Base-by-base conservation (phyloP, 2,113 vertebrate species). In the Anhinga rufa region DNA sequence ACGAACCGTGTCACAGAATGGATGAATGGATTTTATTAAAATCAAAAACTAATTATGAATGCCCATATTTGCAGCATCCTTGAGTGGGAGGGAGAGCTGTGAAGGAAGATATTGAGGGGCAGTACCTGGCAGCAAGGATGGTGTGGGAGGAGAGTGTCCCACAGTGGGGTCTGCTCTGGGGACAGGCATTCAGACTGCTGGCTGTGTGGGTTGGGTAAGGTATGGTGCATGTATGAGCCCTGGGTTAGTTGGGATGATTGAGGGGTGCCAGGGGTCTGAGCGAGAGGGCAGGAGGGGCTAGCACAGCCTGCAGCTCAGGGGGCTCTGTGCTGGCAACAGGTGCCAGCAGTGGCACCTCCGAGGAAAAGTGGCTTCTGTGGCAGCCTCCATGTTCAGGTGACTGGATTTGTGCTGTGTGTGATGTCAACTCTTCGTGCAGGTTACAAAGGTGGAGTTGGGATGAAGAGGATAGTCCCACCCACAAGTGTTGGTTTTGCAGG, bases 181-280 rank as follows among this genome's bases (percentile, higher is more conserved):
- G 54, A 18, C 14, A 36, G 58, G 21, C 14, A 28, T 66, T 65
- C 7, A 6, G 58, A 4, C 25, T 31, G 36, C 40, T 55, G 58
- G 24, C 31, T 79, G 18, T 17, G 25, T 9, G 28, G 9, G 11
- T 0, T 58, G 52, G 22, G n/a, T 60, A 20, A 22, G 38, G 2
- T 25, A 4, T 1, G 12, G 38, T 28, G 14, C 17, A 31, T 10
- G 4, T 19, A 2, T 24, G 17, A 76, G 60, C 40, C 32, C 51
- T 2, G 3, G 20, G 34, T 62, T 40, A 70, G 14, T 2, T 7
- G 4, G 52, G 34, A 19, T 17, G 14, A 3, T 7, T 2, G 4
- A 12, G 40, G 29, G 29, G 5, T 49, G 11, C 32, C 12, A 32
- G 36, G 10, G 4, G 1, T 64, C 36, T 83, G 58, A 29, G 22